A percentile compares a stretch with the other conserved stretches of the same genome.
Evolutionary conservation across 2,888 invertebrate genomes (phyloP).

Genomic region (Uropetala carovei): DNA sequence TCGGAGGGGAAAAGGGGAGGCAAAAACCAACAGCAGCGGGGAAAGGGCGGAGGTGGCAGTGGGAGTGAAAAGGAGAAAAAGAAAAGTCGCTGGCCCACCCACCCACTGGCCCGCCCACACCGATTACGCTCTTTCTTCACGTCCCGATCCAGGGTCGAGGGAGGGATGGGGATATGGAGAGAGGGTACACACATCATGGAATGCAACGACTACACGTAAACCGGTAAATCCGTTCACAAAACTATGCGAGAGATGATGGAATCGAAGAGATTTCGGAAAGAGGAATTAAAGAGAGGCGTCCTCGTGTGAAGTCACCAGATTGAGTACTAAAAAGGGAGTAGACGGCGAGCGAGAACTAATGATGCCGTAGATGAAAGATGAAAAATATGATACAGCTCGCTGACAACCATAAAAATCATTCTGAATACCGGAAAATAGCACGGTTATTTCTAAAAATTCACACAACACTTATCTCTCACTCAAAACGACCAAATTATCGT

Average conservation of each 20-base stretch:
- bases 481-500: too few species aligned
- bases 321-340: not conserved
- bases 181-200: slow-evolving; percentile 50
- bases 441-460: too few species aligned
- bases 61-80: not conserved
- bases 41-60: not conserved
- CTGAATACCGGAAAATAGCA: too few species aligned
- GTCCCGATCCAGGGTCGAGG: slow-evolving; percentile 35
- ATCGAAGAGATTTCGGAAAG: not conserved
- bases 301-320: not conserved
- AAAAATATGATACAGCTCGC: not conserved
- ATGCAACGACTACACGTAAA: slow-evolving; percentile 1
- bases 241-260: slow-evolving; percentile 38
- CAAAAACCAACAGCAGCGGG: slow-evolving; percentile 55
- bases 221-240: slow-evolving; percentile 57
- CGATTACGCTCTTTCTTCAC: slow-evolving; percentile 62
- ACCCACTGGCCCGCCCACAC: slow-evolving; percentile 46
- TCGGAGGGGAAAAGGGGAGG: not conserved
- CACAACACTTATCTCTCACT: too few species aligned
- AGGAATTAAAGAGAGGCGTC: not conserved
- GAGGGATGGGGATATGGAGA: not conserved
- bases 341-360: not conserved
- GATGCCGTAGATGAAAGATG: not conserved
- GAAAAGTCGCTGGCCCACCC: slow-evolving; percentile 49
- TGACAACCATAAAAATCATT: too few species aligned